Base-by-base conservation (phyloP, 2,113 vertebrate genomes). In the Python bivittatus region DNA sequence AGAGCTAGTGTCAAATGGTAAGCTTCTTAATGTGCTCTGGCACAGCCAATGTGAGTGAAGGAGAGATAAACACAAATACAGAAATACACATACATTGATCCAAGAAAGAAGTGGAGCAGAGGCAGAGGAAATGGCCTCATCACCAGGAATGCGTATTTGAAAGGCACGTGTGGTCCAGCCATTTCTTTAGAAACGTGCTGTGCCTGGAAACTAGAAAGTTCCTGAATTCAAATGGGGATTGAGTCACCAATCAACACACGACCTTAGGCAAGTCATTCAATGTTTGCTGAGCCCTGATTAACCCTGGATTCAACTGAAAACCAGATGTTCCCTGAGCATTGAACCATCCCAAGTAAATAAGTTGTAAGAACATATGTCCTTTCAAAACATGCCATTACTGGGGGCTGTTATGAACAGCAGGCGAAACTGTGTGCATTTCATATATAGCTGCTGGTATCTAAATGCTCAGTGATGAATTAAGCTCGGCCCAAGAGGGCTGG, bases 321-420 rank as follows among this genome's bases (percentile, higher is more conserved):
- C 96, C 96, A 97, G 95, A 96, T 97, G 95, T 95, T 96, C 94
- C 92, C 90, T 95, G 94, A 94, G 94, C 95, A 96, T 92, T 95
- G 94, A 96, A 95, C 91, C 94, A 88, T 93, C 88, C 96, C 97
- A 97, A 97, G 94, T 97, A 98, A 97, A 96, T 96, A 96, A 95
- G 95, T 96, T 96, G 96, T 96, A 94, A 95, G 95, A 93, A 95
- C 93, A 93, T 57, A 48, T 84, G 89, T 94, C 89, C 95, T 96
- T 94, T 96, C 22, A 94, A 95, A 95, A 95, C 93, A 95, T 96
- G 93, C 83, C 60, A 94, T 96, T 92, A 93, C 93, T 94, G 94
- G 91, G 87, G 92, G 12, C 93, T 92, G 25, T 94, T 96, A 93
- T 60, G 95, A 94, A 93, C 93, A 88, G 92, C 89, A 96, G 92